Base-by-base conservation (phyloP, 2,797 vertebrate species). In the Tenualosa ilisha region DNA sequence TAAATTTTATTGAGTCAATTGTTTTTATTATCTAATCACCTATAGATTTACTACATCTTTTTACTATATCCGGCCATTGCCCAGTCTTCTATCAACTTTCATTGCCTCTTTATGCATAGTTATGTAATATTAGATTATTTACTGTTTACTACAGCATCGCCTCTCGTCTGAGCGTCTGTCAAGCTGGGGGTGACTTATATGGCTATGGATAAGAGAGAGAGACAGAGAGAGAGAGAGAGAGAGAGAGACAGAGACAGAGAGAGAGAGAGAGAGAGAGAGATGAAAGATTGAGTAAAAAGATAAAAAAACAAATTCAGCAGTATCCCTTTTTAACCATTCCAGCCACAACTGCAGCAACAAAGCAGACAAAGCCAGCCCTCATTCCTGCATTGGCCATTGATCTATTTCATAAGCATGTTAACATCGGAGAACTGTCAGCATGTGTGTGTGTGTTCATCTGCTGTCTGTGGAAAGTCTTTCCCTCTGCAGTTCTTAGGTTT, bases 211-310 rank as follows among this genome's bases (percentile, higher is more conserved):
- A 43, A 51, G 72, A 81, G 15, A 81, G 8, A 54, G 31, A 82
- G n/a, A 81, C 7, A 85, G 20, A 40, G 22, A 82, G 46, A 68
- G 59, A 61, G 20, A 61, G 59, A 68, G 63, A 68, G 26, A 31
- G 20, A 31, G n/a, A n/a, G n/a, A n/a, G n/a, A n/a, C n/a, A n/a
- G n/a, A n/a, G n/a, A n/a, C 6, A n/a, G 81, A 50, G 3, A 51
- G 43, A 17, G 6, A 51, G 46, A 17, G 81, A 24, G 49, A 51
- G n/a, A n/a, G 8, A 17, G 49, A 51, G 5, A n/a, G 11, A 53
- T 6, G 46, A 68, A 40, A 61, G 50, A 81, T 53, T 56, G 31
- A 50, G 13, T 24, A 50, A 82, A 51, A 40, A 75, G 17, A 17
- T 6, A 17, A 15, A 43, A 79, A 79, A 9, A 37, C 17, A 46